Evolutionary conservation across 2,888 invertebrate species (phyloP).

Genomic region (Plemyria rubiginata): DNA sequence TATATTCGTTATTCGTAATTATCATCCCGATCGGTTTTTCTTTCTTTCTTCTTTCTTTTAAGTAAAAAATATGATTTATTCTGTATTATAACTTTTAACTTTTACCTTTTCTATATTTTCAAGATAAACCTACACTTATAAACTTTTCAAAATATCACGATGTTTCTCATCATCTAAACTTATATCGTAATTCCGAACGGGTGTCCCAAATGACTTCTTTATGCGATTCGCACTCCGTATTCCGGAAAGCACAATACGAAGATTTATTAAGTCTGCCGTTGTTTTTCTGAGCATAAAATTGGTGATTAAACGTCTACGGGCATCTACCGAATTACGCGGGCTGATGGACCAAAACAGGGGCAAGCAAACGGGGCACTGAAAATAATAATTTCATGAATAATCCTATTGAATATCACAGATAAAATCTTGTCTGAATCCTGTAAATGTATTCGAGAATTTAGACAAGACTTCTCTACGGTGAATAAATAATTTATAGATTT

Average conservation of each 20-base stretch:
- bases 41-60: too few relatives aligned
- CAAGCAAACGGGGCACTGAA: not conserved
- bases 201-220: slow-evolving; percentile 66
- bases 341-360: slow-evolving; percentile 24
- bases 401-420: too few relatives aligned
- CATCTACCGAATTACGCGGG: slow-evolving; percentile 68
- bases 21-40: too few relatives aligned
- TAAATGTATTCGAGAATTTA: too few relatives aligned
- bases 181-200: slow-evolving; percentile 53
- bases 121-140: not conserved
- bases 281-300: slow-evolving; percentile 68
- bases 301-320: slow-evolving; percentile 60
- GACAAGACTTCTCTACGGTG: too few relatives aligned
- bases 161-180: not conserved
- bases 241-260: slow-evolving; percentile 66
- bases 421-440: too few relatives aligned
- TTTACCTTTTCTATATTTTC: too few relatives aligned
- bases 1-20: too few relatives aligned
- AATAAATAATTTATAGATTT: too few relatives aligned
- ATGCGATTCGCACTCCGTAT: slow-evolving; percentile 63
- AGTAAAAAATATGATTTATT: too few relatives aligned
- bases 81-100: too few relatives aligned
- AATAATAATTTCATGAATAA: not conserved
- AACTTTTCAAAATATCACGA: not conserved
- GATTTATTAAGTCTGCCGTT: slow-evolving; percentile 71